Conservation (phyloP, 2,113 vertebrate species). For the Carassius auratus region DNA sequence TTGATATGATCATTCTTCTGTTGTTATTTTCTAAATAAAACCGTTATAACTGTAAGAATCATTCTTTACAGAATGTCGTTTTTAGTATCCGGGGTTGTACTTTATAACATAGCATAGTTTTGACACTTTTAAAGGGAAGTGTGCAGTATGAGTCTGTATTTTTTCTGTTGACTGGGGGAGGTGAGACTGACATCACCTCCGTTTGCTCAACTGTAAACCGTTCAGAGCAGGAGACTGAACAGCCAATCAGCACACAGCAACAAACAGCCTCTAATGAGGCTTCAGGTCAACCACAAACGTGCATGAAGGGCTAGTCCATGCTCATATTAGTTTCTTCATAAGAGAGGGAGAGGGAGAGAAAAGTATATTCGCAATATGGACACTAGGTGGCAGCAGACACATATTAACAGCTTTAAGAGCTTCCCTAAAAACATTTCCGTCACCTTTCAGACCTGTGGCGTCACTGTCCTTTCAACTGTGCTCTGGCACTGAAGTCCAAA, state of each 20-base stretch:
- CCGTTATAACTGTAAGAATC: not conserved
- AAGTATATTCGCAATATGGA: not conserved
- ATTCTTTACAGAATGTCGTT: not conserved
- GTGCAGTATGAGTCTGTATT: not conserved
- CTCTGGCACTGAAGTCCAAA: not conserved
- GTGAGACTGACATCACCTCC: not conserved
- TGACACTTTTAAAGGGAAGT: not conserved
- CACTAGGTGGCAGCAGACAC: constrained; percentile 15
- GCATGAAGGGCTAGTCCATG: not conserved
- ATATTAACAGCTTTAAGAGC: not conserved
- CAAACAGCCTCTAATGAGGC: not conserved
- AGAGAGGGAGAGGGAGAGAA: no score
- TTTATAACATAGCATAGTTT: not conserved
- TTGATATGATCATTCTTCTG: not conserved
- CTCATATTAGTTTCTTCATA: not conserved
- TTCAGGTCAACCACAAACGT: not conserved
- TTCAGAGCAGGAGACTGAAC: no score
- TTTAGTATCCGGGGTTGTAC: not conserved
- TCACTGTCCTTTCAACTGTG: not conserved
- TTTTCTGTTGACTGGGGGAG: not conserved
- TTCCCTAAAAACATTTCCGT: not conserved
- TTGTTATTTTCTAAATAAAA: not conserved
- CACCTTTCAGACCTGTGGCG: no score
- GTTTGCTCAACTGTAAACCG: not conserved
- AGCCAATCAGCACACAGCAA: no score